phyloP scores from a whole-genome alignment of 2,888 invertebrate genomes.

The Serrognathus titanus region DNA sequence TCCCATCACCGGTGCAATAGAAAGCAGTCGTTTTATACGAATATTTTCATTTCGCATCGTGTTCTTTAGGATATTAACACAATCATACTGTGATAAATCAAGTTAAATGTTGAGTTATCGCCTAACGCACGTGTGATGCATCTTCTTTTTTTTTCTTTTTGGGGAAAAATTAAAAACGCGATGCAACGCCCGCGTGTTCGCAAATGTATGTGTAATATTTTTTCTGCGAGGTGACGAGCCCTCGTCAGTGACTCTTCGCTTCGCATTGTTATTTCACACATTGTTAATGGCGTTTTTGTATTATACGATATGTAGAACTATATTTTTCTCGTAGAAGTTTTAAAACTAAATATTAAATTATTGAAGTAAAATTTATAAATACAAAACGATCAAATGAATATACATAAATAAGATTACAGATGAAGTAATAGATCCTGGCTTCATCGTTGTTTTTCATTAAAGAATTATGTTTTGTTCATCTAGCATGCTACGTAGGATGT shows the following conservation, averaged over 20 bases:
- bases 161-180: background rate
- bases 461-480: slow-evolving; percentile 27
- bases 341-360: slow-evolving; percentile 12
- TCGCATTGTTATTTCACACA: slow-evolving; percentile 41
- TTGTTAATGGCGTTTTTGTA: slow-evolving; percentile 44
- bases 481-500: slow-evolving; percentile 37
- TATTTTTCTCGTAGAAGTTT: slow-evolving; percentile 37
- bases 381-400: slow-evolving; percentile 5
- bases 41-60: slow-evolving; percentile 44
- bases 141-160: background rate
- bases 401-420: slow-evolving; percentile 17
- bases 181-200: slow-evolving; percentile 17
- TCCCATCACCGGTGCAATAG: slow-evolving; percentile 25
- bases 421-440: slow-evolving; percentile 18
- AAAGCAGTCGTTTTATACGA: slow-evolving; percentile 43
- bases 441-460: slow-evolving; percentile 17
- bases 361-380: background rate
- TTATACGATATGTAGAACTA: slow-evolving; percentile 34
- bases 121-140: slow-evolving; percentile 26
- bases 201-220: slow-evolving; percentile 26
- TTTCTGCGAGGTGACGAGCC: slow-evolving; percentile 25
- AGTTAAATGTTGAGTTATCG: slow-evolving; percentile 64
- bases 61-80: slow-evolving; percentile 49
- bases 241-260: slow-evolving; percentile 28
- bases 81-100: slow-evolving; percentile 66